Conservation (phyloP, 1,140 invertebrate species). For the Chrysomallon squamiferum region DNA sequence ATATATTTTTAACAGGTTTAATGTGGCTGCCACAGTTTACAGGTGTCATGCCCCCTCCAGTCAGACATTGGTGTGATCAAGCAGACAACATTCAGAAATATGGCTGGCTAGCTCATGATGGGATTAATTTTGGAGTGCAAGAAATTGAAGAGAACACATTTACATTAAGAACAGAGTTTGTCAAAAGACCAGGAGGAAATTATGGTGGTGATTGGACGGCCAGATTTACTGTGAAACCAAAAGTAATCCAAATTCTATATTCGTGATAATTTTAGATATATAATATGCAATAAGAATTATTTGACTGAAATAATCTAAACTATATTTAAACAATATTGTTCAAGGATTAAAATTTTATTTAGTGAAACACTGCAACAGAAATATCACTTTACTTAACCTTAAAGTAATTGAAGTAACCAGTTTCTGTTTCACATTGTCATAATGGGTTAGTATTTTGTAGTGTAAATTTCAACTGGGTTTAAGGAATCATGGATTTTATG, state of each 20-base stretch:
- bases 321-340: slow-evolving; percentile 1
- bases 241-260: too few relatives aligned
- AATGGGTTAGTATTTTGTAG: too few relatives aligned
- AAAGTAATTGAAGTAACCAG: too few relatives aligned
- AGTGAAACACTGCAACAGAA: too few relatives aligned
- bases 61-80: slow-evolving; percentile 93
- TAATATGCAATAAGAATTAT: neutral
- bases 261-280: too few relatives aligned
- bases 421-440: too few relatives aligned
- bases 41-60: slow-evolving; percentile 44
- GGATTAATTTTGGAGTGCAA: slow-evolving; percentile 89
- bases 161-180: slow-evolving; percentile 83
- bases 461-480: too few relatives aligned
- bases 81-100: slow-evolving; percentile 80
- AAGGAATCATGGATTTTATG: too few relatives aligned
- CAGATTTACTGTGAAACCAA: slow-evolving; percentile 75
- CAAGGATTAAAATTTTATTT: too few relatives aligned
- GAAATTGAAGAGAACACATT: slow-evolving; percentile 83
- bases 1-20: slow-evolving; percentile 64
- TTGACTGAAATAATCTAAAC: neutral
- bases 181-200: slow-evolving; percentile 80
- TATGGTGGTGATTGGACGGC: slow-evolving; percentile 94
- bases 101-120: slow-evolving; percentile 93
- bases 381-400: too few relatives aligned
- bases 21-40: slow-evolving; percentile 90